Percentiles rank a stretch among this genome's conserved stretches.
Evolutionary conservation across 2,888 invertebrate genomes (phyloP).

Genomic region (Creontiades dilutus): DNA sequence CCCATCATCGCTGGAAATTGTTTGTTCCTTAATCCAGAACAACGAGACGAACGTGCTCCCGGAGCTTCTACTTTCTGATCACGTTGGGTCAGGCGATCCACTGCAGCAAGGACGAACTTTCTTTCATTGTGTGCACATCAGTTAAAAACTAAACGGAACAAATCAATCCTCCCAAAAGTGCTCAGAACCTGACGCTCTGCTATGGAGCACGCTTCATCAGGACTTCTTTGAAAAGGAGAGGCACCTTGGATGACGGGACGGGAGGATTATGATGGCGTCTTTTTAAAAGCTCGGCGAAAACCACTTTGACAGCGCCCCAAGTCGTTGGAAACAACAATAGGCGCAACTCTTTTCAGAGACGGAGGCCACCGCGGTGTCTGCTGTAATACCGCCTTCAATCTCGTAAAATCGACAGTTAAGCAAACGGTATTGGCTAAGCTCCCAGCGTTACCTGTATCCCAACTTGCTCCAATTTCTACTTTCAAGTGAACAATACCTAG

Average conservation of each 20-base stretch:
- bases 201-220: constrained; percentile 14
- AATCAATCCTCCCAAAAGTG: neutral
- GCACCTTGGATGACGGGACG: constrained; percentile 8
- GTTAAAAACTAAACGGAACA: constrained; percentile 39
- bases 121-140: constrained; percentile 21
- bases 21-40: constrained; percentile 2
- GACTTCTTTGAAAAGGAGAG: constrained; percentile 24
- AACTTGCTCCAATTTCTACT: neutral
- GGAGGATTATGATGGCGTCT: neutral
- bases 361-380: neutral
- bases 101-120: constrained; percentile 23
- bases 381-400: constrained; percentile 36
- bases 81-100: constrained; percentile 35
- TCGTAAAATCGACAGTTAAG: constrained; percentile 27
- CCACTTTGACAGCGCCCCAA: neutral
- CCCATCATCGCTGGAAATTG: constrained; percentile 20
- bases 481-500: neutral
- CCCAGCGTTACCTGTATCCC: neutral
- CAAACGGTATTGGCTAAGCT: constrained; percentile 11
- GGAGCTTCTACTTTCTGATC: neutral
- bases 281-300: constrained; percentile 11
- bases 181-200: neutral
- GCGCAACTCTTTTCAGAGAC: neutral
- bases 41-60: constrained; percentile 8
- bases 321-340: constrained; percentile 18